Conservation (phyloP, 2,888 invertebrate species). For the Tyria jacobaeae region DNA sequence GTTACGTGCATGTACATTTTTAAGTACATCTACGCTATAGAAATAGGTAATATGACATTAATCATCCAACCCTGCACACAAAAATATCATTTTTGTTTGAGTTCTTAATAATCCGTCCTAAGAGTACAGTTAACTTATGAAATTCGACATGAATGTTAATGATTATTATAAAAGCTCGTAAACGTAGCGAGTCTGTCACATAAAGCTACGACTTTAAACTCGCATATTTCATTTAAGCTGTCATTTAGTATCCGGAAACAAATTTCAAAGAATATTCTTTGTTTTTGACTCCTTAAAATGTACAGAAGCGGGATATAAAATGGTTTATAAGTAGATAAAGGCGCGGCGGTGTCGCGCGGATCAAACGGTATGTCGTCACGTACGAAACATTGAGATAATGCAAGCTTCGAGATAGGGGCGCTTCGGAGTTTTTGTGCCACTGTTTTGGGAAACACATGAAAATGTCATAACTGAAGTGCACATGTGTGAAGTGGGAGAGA, state of each 20-base stretch:
- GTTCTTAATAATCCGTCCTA: background rate
- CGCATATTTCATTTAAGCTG: conserved; percentile 69
- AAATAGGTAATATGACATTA: background rate
- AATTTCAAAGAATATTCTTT: conserved; percentile 76
- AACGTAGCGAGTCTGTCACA: conserved; percentile 43
- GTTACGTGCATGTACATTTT: too few species aligned
- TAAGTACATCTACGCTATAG: too few species aligned
- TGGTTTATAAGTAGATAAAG: conserved; percentile 75
- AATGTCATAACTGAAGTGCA: conserved; percentile 65
- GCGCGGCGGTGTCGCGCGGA: conserved; percentile 69
- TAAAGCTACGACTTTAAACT: conserved; percentile 52
- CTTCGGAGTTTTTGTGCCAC: conserved; percentile 73
- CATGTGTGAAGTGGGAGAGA: conserved; percentile 69
- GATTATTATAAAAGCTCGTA: conserved; percentile 49
- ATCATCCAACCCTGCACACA: background rate
- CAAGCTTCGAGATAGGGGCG: conserved; percentile 72
- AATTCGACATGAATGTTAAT: conserved; percentile 26
- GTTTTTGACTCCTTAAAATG: conserved; percentile 82
- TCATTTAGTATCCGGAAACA: conserved; percentile 75
- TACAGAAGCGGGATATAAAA: conserved; percentile 78
- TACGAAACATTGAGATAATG: conserved; percentile 77
- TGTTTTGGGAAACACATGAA: conserved; percentile 75
- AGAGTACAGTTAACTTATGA: conserved; percentile 21
- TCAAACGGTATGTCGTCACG: conserved; percentile 79
- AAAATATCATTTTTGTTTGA: background rate